A percentile compares a stretch with the other conserved stretches of the same genome.
phyloP scores from a whole-genome alignment of 2,888 invertebrate species.

The Metellina segmentata region DNA sequence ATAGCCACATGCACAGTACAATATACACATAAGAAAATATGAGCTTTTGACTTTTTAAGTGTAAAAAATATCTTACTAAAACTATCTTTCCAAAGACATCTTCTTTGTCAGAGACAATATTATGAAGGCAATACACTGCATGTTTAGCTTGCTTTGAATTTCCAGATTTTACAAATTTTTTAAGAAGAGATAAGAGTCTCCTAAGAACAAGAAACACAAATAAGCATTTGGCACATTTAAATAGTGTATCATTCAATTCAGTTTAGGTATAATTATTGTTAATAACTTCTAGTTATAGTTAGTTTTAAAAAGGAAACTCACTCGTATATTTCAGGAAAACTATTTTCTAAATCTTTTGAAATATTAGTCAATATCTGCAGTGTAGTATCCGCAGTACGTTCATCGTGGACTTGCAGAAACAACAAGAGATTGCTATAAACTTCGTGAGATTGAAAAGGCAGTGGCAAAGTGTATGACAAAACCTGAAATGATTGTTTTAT shows the following conservation, averaged over 20 bases:
- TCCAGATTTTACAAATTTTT: conserved; percentile 92
- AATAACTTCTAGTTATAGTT: neutral
- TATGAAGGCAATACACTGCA: conserved; percentile 91
- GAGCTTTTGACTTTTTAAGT: neutral
- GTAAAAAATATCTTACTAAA: conserved; percentile 82
- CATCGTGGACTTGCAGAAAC: conserved; percentile 89
- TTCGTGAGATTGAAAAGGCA: conserved; percentile 93
- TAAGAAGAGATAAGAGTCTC: conserved; percentile 90
- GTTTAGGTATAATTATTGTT: no score
- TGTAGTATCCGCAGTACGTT: conserved; percentile 90
- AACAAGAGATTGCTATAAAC: conserved; percentile 86
- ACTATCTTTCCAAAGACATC: conserved; percentile 89
- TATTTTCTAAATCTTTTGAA: conserved; percentile 80
- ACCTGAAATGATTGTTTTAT: conserved; percentile 82
- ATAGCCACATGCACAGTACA: no score
- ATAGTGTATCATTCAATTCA: no score
- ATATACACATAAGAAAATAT: no score
- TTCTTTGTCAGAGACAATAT: conserved; percentile 83
- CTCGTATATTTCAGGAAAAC: conserved; percentile 80
- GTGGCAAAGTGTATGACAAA: conserved; percentile 94
- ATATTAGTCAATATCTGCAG: conserved; percentile 86
- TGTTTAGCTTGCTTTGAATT: conserved; percentile 97
- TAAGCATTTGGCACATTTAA: neutral
- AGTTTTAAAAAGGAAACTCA: conserved; percentile 78
- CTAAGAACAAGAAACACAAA: conserved; percentile 81